These are phyloP conservation scores for Caretta caretta DNA, from an alignment of 2,113 vertebrate genomes.

Conservation along the genomic window DNA sequence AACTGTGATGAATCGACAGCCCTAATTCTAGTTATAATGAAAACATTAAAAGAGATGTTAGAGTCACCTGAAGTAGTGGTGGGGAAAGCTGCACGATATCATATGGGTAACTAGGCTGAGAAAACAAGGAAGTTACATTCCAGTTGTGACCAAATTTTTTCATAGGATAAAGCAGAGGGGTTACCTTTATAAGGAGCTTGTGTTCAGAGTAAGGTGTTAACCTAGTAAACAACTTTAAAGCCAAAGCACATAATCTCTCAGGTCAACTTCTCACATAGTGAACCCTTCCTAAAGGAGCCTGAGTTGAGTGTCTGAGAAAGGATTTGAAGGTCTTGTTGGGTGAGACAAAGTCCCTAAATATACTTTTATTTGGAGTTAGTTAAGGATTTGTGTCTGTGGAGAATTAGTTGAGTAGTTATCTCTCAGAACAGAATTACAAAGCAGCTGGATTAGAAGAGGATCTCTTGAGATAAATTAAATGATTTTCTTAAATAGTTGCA, in stretches of 20 bases:
- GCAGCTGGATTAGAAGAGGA: neutral
- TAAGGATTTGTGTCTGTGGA: neutral
- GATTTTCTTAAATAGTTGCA: neutral
- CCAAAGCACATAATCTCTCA: rapidly evolving
- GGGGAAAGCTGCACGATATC: neutral
- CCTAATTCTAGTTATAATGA: conserved; percentile 47
- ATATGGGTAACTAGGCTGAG: neutral
- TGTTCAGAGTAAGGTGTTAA: neutral
- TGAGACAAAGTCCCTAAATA: rapidly evolving
- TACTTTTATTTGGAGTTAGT: neutral
- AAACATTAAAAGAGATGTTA: neutral
- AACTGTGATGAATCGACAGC: too few species aligned
- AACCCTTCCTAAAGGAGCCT: neutral
- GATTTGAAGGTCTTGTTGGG: neutral
- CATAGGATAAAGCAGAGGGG: conserved; percentile 55
- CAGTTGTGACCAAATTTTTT: conserved; percentile 1
- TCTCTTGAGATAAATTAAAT: conserved; percentile 11
- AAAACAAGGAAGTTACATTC: conserved; percentile 28
- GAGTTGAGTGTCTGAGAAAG: neutral
- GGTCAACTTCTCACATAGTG: neutral
- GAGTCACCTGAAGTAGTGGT: neutral
- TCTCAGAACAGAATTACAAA: neutral
- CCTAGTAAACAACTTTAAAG: neutral
- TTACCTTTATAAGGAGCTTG: conserved; percentile 52
- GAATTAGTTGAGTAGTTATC: conserved; percentile 2